A percentile compares a stretch with the other conserved stretches of the same genome.
These are phyloP conservation scores for Erpornis zantholeuca DNA, from an alignment of 2,113 vertebrate species.

Conservation along the genomic window DNA sequence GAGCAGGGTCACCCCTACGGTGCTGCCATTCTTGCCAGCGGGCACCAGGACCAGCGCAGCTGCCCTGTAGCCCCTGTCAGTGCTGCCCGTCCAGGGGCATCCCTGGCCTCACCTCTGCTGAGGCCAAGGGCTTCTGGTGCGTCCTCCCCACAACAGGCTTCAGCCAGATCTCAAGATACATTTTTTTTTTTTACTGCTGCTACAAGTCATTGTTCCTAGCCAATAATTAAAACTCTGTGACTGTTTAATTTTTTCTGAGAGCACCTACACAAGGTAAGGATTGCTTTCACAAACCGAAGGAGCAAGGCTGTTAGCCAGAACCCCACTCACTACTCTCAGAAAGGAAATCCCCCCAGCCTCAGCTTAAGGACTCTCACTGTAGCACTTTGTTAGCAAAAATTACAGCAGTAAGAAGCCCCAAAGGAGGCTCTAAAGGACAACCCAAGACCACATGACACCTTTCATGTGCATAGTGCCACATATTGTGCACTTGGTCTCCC, in stretches of 20 bases:
- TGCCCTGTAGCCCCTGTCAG: fast-evolving
- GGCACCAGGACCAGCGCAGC: not conserved
- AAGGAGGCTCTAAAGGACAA: not conserved
- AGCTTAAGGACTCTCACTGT: not conserved
- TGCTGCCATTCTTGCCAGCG: fast-evolving
- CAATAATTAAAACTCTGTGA: not conserved
- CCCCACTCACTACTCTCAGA: fast-evolving
- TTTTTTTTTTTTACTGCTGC: not conserved
- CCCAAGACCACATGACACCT: fast-evolving
- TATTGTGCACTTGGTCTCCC: fast-evolving
- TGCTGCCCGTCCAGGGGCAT: not conserved
- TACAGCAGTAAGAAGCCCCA: not conserved
- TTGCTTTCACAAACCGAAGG: not conserved
- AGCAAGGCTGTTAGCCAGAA: not conserved
- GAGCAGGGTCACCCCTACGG: fast-evolving
- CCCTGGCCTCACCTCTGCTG: not conserved
- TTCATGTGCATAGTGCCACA: not conserved
- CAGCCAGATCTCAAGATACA: fast-evolving
- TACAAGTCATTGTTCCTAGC: not conserved
- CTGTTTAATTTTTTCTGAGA: not conserved
- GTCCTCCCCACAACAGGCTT: not conserved
- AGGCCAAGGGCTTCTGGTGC: not conserved
- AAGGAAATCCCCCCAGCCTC: not conserved
- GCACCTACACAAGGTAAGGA: not conserved
- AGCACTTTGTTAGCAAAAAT: not conserved